Base-by-base conservation (phyloP, 2,888 invertebrate genomes). In the Agonopterix heracliana region DNA sequence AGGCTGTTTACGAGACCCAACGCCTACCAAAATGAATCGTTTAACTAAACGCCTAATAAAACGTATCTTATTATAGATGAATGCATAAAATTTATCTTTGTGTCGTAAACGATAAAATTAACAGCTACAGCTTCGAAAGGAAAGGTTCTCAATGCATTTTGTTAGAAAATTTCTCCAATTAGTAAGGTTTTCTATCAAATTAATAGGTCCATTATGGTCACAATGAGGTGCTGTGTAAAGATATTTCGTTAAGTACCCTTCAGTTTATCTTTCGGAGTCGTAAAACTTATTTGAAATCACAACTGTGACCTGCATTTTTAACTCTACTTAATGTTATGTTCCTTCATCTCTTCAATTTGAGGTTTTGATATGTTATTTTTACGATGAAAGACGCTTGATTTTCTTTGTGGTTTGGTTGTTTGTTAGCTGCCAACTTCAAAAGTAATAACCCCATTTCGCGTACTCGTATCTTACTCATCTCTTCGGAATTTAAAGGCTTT, bases 111-210 rank as follows among this genome's bases (percentile, higher is more conserved):
- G 64, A 67, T 56, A 58, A 60, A 57, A 54, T 60, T 60, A 59
- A 61, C 54, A 47, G 45, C 52, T 41, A 42, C 12, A 26, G 26
- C 26, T 45, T 38, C 9, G 42, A 13, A 41, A 12, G 44, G 38
- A 47, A 34, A 57, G 54, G 60, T 63, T 62, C 62, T 43, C 47
- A 48, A 57, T 59, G 56, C 57, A 47, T 62, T 64, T 64, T 53
- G 57, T 57, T 55, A 63, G 67, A 65, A 71, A 57, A 66, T 66
- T 65, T 71, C 66, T 63, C 74, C 68, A 78, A 75, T 78, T 76
- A 75, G 72, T 64, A 51, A 50, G 59, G 54, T 66, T 68, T 66
- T 44, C 64, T 68, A 69, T 75, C 69, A 66, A 71, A 74, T 73
- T 71, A 68, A 74, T 71, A 64, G 68, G 54, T 38, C 3, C 44